Percentiles rank a stretch among this genome's conserved stretches.
Evolutionary conservation across 2,888 invertebrate genomes (phyloP).

Genomic region (Marasmarcha lunaedactyla): DNA sequence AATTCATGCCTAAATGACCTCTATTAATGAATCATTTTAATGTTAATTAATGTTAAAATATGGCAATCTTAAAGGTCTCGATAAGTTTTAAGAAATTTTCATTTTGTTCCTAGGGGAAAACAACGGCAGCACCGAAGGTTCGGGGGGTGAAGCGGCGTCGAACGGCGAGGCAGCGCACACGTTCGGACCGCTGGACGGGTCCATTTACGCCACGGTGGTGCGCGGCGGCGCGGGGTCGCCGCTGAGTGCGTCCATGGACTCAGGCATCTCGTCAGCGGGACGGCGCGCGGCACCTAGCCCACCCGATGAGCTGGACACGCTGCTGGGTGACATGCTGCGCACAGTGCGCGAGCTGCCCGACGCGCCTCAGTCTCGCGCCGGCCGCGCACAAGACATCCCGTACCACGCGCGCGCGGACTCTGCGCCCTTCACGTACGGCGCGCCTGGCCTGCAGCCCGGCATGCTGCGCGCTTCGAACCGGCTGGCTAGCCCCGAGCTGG

Average conservation of each 20-base stretch:
- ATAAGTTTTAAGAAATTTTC: slow-evolving; percentile 1
- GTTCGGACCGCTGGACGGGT: slow-evolving; percentile 90
- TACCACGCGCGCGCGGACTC: slow-evolving; percentile 93
- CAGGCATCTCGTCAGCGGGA: slow-evolving; percentile 86
- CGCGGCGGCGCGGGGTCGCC: slow-evolving; percentile 72
- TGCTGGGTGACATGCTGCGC: slow-evolving; percentile 87
- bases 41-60: no score
- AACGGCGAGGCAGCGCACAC: slow-evolving; percentile 73
- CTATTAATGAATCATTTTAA: no score
- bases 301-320: slow-evolving; percentile 82
- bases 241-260: slow-evolving; percentile 90
- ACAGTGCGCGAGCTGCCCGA: slow-evolving; percentile 88
- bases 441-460: slow-evolving; percentile 67
- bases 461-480: slow-evolving; percentile 80
- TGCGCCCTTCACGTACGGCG: slow-evolving; percentile 90
- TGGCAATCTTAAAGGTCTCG: no score
- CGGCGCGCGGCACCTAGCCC: slow-evolving; percentile 66
- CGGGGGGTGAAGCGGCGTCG: slow-evolving; percentile 55
- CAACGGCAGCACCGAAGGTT: slow-evolving; percentile 60
- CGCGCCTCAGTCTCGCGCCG: slow-evolving; percentile 63
- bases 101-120: slow-evolving; percentile 61
- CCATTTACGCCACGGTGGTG: slow-evolving; percentile 84
- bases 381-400: slow-evolving; percentile 75
- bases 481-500: slow-evolving; percentile 85
- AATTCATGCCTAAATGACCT: no score